Evolutionary conservation across 2,113 vertebrate genomes (phyloP), one percentile per base, ranked within the genome.

Genomic region (Solenodon paradoxus): DNA sequence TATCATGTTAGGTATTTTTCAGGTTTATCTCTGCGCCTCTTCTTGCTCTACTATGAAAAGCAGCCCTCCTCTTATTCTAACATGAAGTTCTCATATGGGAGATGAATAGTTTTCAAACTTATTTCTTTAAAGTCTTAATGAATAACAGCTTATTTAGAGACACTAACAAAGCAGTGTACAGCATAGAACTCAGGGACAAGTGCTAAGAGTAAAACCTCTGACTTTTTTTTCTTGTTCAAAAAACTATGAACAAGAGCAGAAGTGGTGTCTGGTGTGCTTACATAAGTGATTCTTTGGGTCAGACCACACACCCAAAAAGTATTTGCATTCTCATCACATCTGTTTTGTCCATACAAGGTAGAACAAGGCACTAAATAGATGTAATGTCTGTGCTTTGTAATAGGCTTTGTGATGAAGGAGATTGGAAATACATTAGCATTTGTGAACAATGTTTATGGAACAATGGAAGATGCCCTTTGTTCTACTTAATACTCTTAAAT

Each of bases 401-500:
- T 75, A 77, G 80, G 47, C 51, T 96, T 94, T 92, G 59, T 80
- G 75, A 91, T 91, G 32, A 74, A 94, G 59, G 57, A 79, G 45
- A 71, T 57, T 80, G 64, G 28, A 93, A 83, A 59, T 95, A 75
- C 51, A 75, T 95, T 92, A 95, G 35, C 57, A 77, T 92, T 78
- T 93, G 45, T 90, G 75, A 96, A 84, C 17, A 89, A 1, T 92
- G 51, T 92, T 95, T 95, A 92, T n/a, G n/a, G 64, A 77, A 53
- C 88, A 84, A 15, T 49, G 47, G 75, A 90, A 90, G 71, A 49
- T 96, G 64, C 4, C 26, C 38, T 97, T 96, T 96, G 80, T 90
- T 96, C 83, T 63, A 86, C 79, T 96, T 90, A 83, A 69, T 92
- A 45, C 75, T 92, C 53, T 88, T 92, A 90, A 96, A 88, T 61